phyloP scores from a whole-genome alignment of 2,113 vertebrate genomes.

The Callospermophilus lateralis region DNA sequence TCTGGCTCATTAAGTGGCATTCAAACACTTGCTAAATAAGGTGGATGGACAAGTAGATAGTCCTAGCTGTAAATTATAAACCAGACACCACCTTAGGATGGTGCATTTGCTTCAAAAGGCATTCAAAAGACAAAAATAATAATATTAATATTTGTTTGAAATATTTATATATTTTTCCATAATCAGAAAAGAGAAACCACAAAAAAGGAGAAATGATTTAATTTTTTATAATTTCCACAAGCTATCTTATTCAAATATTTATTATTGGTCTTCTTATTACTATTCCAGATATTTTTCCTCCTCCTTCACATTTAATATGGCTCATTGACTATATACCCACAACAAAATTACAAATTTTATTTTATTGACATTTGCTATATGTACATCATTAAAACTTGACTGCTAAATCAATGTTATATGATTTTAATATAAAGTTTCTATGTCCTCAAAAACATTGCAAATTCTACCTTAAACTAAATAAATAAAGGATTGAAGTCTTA shows the following conservation, averaged over 20 bases:
- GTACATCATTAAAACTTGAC: conserved; percentile 68
- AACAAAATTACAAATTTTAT: conserved; percentile 66
- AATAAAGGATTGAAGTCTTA: neutral
- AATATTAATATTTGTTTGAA: neutral
- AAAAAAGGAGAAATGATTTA: neutral
- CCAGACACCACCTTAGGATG: neutral
- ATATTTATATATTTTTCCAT: conserved; percentile 15
- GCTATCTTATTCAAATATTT: conserved; percentile 47
- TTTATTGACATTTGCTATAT: conserved; percentile 54
- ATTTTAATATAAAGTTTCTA: conserved; percentile 51
- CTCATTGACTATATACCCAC: conserved; percentile 51
- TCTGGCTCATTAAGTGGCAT: neutral
- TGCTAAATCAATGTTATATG: conserved; percentile 38
- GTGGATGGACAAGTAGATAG: neutral
- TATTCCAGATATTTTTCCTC: conserved; percentile 33
- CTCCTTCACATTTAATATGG: conserved; percentile 61
- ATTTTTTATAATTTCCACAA: conserved; percentile 1
- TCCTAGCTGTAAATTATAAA: neutral
- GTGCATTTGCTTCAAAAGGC: neutral
- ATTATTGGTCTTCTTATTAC: conserved; percentile 25
- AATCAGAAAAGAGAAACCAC: conserved; percentile 30
- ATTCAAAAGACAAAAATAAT: conserved; percentile 25
- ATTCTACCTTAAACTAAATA: conserved; percentile 24
- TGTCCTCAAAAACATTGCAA: neutral
- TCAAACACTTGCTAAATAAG: neutral